Base-by-base conservation (phyloP, 2,113 vertebrate genomes). In the Amia ocellicauda region DNA sequence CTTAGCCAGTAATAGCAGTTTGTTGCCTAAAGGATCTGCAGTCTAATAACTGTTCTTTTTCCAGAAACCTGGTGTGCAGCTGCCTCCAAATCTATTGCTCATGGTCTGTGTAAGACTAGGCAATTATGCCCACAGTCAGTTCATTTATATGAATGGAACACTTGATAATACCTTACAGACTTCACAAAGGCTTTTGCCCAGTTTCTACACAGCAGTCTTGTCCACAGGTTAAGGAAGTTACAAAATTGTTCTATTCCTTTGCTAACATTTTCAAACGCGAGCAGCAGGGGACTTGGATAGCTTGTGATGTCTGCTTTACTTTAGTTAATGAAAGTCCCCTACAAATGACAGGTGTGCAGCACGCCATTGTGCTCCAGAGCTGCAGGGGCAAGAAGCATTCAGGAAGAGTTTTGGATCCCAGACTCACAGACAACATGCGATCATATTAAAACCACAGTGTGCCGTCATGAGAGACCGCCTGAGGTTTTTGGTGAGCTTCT, bases 401-500 rank as follows among this genome's bases (percentile, higher is more conserved):
- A n/a, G 50, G 47, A 11, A 7, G 17, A 61, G 61, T 54, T 54
- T 19, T 24, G 36, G 60, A 59, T 59, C 62, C 43, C 20, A 55
- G 23, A 58, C 52, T 28, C 26, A 26, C 14, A 68, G 60, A 63
- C 40, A 58, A 63, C 59, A 55, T 63, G 22, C 53, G 53, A 63
- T 52, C 50, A 27, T 56, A 45, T 31, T 22, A 56, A 49, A 42
- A 61, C 49, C 69, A 28, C 27, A 49, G 31, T 31, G 41, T 50
- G 9, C 36, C 45, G 40, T 62, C 52, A 65, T 73, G 64, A 69
- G 61, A 26, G 26, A 36, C 45, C 40, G 49, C 47, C 60, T 50
- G 67, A 63, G 71, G 63, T 60, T 72, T 45, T 52, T 29, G 57
- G 66, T 72, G 62, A 69, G 26, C 62, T 59, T 54, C 41, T 62